Evolutionary conservation across 2,888 invertebrate genomes (phyloP), one percentile per base, ranked within the genome.

Genomic region (Lasioglossum leucozonium): DNA sequence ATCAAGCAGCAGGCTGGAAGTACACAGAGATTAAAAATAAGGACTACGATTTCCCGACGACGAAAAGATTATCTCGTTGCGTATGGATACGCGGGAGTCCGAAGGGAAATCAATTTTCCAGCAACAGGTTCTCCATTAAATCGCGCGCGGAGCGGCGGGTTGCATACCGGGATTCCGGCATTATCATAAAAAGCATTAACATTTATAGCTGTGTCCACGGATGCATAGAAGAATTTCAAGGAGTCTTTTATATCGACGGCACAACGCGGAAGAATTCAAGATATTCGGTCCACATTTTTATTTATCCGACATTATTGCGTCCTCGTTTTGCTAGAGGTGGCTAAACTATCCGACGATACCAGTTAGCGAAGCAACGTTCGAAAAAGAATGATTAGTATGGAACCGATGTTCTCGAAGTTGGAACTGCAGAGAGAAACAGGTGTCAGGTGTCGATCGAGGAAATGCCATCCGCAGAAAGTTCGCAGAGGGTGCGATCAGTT

Each of bases 31-130:
- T 78, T 76, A 55, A 67, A 62, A 65, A 16, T 34, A 51, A 65
- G n/a, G 40, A 1, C n/a, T 34, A 26, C 26, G 40, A 51, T 16
- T 5, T 65, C 26, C 11, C 11, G 30, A 16, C n/a, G 65, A 72
- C 65, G 6, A 62, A 72, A 58, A 67, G 76, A 81, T 83, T 58
- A 81, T 37, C 37, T 81, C 40, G 72, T 72, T 51, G 37, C 44
- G 65, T 83, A 67, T 37, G 65, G 75, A 76, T 44, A 47, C 34
- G 30, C 34, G 42, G 3, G 22, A 37, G 51, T 26, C 42, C 30
- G 30, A 34, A 44, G 72, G 75, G 76, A 76, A 83, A 77, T 76
- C 76, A 67, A 72, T 81, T 81, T 81, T 72, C 81, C 65, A 30
- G 22, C 34, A 75, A 75, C 62, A 55, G 47, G 69, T n/a, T 30